Evolutionary conservation across 2,888 invertebrate species (phyloP), one percentile per base, ranked within the genome.

Genomic region (Drosophila stalkeri): DNA sequence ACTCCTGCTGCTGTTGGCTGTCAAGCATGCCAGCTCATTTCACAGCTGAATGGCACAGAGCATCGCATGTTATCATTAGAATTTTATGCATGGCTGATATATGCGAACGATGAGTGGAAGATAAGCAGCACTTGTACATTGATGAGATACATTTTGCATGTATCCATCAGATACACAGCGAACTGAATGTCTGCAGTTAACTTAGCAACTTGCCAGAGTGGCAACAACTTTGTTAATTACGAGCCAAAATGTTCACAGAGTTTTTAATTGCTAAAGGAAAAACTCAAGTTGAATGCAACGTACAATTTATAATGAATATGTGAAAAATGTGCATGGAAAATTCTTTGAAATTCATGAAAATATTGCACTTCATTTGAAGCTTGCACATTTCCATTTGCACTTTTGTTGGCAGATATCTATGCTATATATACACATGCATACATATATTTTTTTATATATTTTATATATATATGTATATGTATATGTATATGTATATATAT

Each of bases 11-110:
- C 63, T 20, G 46, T 46, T 43, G 20, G 23, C 65, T 67, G 46
- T 39, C 44, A 65, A 44, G 57, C 49, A 49, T 59, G 60, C 62
- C 71, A 72, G 72, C 77, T 83, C 79, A 84, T 86, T 82, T 78
- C 66, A 80, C 78, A 76, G 82, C 65, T 80, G 78, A 86, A 59
- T 69, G 77, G 39, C 68, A 56, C 44, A 64, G 64, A 52, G 64
- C 52, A 59, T 37, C 49, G 33, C 69, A 37, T 57, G 64, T 52
- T 70, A 71, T 73, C 82, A 85, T 78, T 76, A 70, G 64, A 72
- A 60, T 74, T 82, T 76, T 57, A 78, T 80, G 72, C 69, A 60
- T 75, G 64, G 65, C 70, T 59, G 63, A 49, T 31, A 65, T 31
- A 73, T 69, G 64, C 51, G 67, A 52, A 11, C 44, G 65, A 27